Evolutionary conservation across 92 coral and sea anemone species (phyloP).

Genomic region (Zoanthus sociatus): DNA sequence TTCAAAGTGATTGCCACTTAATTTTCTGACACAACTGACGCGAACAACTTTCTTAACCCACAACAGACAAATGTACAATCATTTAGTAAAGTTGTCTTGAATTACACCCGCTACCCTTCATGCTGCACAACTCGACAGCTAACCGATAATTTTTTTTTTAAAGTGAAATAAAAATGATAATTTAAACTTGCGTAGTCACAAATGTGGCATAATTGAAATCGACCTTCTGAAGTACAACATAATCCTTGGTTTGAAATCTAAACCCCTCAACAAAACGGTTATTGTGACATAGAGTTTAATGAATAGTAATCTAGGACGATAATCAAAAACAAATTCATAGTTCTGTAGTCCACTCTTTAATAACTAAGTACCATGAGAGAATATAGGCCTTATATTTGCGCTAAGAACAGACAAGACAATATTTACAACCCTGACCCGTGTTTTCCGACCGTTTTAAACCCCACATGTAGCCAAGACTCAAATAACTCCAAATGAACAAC

Average conservation of each 20-base stretch:
- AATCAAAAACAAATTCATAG: constrained; percentile 39
- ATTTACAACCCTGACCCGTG: constrained; percentile 45
- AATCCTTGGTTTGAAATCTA: not conserved
- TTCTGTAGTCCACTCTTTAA: not conserved
- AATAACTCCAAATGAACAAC: not conserved
- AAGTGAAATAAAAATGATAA: not conserved
- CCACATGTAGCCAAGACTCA: constrained; percentile 2
- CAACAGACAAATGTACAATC: constrained; percentile 23
- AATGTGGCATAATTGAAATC: not conserved
- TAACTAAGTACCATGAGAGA: constrained; percentile 22
- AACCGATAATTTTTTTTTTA: not conserved
- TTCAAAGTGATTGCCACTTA: not conserved
- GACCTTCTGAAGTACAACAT: not conserved
- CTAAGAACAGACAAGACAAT: constrained; percentile 44
- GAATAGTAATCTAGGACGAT: constrained; percentile 1
- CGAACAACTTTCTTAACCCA: not conserved
- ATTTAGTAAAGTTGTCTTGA: constrained; percentile 11
- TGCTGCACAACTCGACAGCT: not conserved
- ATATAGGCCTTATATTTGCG: constrained; percentile 59
- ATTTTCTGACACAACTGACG: not conserved
- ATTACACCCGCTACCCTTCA: constrained; percentile 13
- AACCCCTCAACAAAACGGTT: not conserved
- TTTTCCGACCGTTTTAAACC: not conserved
- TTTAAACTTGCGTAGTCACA: not conserved
- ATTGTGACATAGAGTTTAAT: constrained; percentile 5